Evolutionary conservation across 2,797 vertebrate genomes (phyloP).

Genomic region (Sternarchorhynchus goeldii): DNA sequence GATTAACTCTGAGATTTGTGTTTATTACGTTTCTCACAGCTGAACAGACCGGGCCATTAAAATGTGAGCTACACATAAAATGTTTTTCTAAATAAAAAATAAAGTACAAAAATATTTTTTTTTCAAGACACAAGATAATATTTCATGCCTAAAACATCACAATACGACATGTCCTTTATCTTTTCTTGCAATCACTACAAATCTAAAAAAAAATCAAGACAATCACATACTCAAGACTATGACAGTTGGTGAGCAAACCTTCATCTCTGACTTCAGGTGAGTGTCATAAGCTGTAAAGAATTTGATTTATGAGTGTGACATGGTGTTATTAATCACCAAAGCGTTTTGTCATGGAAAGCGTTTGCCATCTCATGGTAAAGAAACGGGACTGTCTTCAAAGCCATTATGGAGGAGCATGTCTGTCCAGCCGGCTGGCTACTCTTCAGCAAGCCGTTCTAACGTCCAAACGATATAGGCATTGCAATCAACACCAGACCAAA

Average conservation of each 20-base stretch:
- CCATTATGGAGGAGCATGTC: background rate
- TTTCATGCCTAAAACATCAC: background rate
- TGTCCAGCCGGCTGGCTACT: background rate
- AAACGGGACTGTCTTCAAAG: background rate
- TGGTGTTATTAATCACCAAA: conserved; percentile 20
- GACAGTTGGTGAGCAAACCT: background rate
- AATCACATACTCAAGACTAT: background rate
- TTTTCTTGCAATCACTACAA: background rate
- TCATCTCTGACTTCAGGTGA: conserved; percentile 23
- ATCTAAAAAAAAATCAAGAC: background rate
- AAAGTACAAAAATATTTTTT: no score
- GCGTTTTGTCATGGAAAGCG: conserved; percentile 6
- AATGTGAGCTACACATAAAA: no score
- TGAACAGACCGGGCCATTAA: no score
- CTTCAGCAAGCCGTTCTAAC: background rate
- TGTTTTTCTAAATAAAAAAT: no score
- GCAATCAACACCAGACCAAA: background rate
- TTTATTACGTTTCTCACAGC: no score
- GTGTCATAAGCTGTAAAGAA: background rate
- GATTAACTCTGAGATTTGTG: no score
- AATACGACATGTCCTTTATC: background rate
- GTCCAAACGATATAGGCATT: background rate
- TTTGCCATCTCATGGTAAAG: conserved; percentile 14
- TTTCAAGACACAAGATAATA: background rate
- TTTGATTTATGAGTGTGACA: no score